phyloP scores from a whole-genome alignment of 2,113 vertebrate species.

The Tyrannus savana region DNA sequence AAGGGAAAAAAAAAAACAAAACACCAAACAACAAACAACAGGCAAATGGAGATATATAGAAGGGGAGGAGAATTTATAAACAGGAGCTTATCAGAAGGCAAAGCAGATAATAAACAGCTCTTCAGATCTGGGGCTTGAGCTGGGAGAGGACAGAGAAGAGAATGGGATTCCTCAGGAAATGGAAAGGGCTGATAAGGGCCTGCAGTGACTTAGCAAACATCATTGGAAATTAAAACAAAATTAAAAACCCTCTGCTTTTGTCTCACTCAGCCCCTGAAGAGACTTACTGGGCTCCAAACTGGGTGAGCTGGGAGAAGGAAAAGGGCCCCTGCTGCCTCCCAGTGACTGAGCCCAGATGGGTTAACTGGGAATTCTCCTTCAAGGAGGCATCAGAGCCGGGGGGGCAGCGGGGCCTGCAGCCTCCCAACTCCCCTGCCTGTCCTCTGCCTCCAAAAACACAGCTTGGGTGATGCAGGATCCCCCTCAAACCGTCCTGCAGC shows the following conservation, averaged over 20 bases:
- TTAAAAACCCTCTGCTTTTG: not conserved
- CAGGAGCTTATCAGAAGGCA: constrained; percentile 51
- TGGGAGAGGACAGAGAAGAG: not conserved
- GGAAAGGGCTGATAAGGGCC: constrained; percentile 37
- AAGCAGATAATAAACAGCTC: constrained; percentile 46
- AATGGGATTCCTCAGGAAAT: constrained; percentile 51
- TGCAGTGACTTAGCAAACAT: not conserved
- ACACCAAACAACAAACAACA: no score
- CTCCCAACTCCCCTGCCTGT: not conserved
- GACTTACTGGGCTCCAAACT: not conserved
- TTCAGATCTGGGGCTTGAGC: constrained; percentile 19
- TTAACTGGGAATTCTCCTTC: not conserved
- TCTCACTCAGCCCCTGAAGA: not conserved
- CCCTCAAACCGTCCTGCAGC: no score
- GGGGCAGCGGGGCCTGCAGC: not conserved
- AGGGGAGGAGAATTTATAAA: constrained; percentile 31
- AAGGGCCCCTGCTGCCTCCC: not conserved
- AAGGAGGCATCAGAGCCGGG: accelerated
- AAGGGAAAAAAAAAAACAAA: not conserved
- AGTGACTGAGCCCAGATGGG: accelerated
- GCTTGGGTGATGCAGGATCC: not conserved
- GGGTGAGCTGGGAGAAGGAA: not conserved
- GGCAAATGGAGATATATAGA: not conserved
- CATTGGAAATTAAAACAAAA: not conserved
- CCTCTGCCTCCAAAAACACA: accelerated